Conservation (phyloP, 2,113 vertebrate species). For the Podocnemis expansa region DNA sequence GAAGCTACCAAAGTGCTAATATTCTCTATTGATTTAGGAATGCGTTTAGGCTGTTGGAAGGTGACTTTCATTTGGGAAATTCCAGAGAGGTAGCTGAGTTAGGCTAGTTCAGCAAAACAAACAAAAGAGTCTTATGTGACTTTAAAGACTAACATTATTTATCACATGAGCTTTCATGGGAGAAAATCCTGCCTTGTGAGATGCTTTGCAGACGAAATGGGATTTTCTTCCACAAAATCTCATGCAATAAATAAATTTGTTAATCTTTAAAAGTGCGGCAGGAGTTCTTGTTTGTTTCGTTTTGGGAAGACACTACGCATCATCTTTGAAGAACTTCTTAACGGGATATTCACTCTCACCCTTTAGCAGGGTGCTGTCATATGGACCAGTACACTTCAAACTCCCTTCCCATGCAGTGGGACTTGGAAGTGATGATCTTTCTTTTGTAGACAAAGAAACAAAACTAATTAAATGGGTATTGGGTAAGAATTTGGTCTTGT, state of each 20-base stretch:
- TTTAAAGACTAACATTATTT: too few species aligned
- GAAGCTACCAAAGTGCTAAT: background rate
- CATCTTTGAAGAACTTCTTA: background rate
- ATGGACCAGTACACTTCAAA: accelerated
- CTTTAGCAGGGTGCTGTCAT: background rate
- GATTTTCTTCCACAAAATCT: too few species aligned
- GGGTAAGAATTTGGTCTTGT: background rate
- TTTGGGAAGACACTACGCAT: background rate
- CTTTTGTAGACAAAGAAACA: background rate
- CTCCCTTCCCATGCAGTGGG: background rate
- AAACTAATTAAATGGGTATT: background rate
- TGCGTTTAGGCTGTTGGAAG: background rate
- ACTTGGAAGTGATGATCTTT: background rate
- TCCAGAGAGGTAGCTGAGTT: too few species aligned
- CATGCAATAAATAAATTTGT: too few species aligned
- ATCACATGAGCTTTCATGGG: too few species aligned
- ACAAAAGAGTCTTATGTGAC: too few species aligned
- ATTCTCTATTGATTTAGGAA: background rate
- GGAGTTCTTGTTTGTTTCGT: too few species aligned
- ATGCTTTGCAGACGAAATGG: too few species aligned
- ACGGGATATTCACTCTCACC: background rate
- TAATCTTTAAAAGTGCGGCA: too few species aligned
- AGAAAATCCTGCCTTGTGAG: too few species aligned
- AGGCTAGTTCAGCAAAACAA: too few species aligned
- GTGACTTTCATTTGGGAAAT: background rate